Base-by-base conservation (phyloP, 1,140 invertebrate genomes). In the Metopolophium dirhodum region DNA sequence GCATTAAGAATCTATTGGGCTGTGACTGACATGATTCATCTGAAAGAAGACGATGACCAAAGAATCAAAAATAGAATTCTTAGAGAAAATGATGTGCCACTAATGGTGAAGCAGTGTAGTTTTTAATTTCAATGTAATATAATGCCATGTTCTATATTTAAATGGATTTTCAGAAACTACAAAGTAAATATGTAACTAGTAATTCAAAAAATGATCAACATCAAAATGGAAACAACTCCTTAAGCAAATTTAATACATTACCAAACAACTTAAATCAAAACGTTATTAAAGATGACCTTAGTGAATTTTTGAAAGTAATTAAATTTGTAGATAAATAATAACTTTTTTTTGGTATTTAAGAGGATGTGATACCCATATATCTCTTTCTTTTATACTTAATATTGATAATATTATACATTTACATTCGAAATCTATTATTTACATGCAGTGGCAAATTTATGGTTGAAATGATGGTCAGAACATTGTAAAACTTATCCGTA, bases 21-120 rank as follows among this genome's bases (percentile, higher is more conserved):
- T 85, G 97, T 98, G 2, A 96, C 97, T 61, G 97, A 97, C 92
- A 96, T 98, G 4, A 98, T 98, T 94, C 97, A 98, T 95, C 95
- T 98, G 14, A 98, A 98, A 95, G 97, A 98, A 95, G 97, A 98
- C 95, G 97, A 98, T 95, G 97, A 98, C 95, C 97, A 98, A 94
- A 95, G 97, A 86, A 93, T 90, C 57, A 93, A 93, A 82, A 93
- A 90, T 49, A 57, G 87, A 89, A 93, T 93, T 11, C 86, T 68
- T 20, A 93, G 30, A 89, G 57, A 68, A n/a, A 89, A 41, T 51
- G 87, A 90, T 49, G 37, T 88, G 37, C 85, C 85, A 77, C n/a
- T 89, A 88, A 93, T 93, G 87, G 87, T 88, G 41, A 51, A 77
- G 35, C 4, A 18, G 2, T 61, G 41, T 35, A 57, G 20, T 90